phyloP scores from a whole-genome alignment of 2,888 invertebrate species.

The Marasmarcha lunaedactyla region DNA sequence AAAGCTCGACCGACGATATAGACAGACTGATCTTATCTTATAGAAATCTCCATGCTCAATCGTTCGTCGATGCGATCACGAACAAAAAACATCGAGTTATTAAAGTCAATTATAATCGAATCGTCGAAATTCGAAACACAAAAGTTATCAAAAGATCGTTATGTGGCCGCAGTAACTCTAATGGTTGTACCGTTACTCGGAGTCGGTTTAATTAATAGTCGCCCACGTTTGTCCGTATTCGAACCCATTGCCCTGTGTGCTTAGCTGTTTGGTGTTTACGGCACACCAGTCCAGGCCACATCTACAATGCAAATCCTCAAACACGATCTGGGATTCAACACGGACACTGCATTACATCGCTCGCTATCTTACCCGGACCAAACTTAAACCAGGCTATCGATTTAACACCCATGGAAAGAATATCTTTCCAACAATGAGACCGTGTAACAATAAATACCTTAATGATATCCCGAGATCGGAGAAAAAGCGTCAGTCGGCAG shows the following conservation, averaged over 20 bases:
- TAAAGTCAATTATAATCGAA: conserved; percentile 35
- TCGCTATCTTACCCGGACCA: conserved; percentile 15
- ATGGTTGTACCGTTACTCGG: conserved; percentile 38
- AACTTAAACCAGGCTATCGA: conserved; percentile 35
- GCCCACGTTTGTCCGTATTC: conserved; percentile 40
- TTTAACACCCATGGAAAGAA: conserved; percentile 59
- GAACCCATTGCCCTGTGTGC: conserved; percentile 28
- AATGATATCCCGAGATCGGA: conserved; percentile 68
- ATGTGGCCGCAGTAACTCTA: conserved; percentile 29
- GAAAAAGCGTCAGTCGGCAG: conserved; percentile 61
- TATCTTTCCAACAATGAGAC: conserved; percentile 66
- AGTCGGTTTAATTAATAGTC: conserved; percentile 53
- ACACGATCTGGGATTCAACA: conserved; percentile 46
- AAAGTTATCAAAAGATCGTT: conserved; percentile 52
- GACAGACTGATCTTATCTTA: conserved; percentile 1
- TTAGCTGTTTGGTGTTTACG: not conserved
- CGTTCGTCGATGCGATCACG: not conserved
- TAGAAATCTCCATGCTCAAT: not conserved
- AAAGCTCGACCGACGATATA: not conserved
- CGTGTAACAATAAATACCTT: conserved; percentile 71
- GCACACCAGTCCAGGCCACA: conserved; percentile 24
- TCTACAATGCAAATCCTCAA: conserved; percentile 60
- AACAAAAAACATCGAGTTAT: conserved; percentile 24
- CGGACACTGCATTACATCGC: conserved; percentile 4
- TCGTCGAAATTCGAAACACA: conserved; percentile 33